Percentiles rank a stretch among this genome's conserved stretches.
phyloP scores from a whole-genome alignment of 2,888 invertebrate genomes.

The Isoperla grammatica region DNA sequence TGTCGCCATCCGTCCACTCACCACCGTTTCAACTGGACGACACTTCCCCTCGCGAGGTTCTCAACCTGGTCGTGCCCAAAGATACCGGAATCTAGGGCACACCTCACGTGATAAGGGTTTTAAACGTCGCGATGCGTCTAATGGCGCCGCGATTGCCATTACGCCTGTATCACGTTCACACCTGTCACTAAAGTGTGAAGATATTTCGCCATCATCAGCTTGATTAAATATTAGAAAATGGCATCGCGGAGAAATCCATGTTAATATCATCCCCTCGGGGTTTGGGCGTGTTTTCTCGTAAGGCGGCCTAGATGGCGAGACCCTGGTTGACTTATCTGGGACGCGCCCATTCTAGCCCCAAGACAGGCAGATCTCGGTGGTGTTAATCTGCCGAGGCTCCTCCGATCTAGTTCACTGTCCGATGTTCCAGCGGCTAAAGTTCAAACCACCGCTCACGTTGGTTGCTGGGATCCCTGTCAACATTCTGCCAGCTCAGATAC shows the following conservation, averaged over 20 bases:
- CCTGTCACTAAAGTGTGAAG: conserved; percentile 18
- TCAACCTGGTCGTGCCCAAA: background rate
- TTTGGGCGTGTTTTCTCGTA: too few relatives aligned
- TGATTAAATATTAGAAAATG: background rate
- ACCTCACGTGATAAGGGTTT: background rate
- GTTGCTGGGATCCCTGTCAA: too few relatives aligned
- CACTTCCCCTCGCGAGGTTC: background rate
- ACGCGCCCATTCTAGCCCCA: too few relatives aligned
- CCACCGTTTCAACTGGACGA: background rate
- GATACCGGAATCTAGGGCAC: background rate
- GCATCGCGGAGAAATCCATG: background rate
- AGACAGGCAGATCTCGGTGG: too few relatives aligned
- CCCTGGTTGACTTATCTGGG: too few relatives aligned
- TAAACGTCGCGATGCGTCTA: background rate
- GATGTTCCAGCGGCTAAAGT: too few relatives aligned
- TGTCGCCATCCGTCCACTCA: background rate
- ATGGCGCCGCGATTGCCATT: conserved; percentile 1
- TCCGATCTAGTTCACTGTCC: too few relatives aligned
- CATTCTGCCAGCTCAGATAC: too few relatives aligned
- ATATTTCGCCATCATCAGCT: background rate
- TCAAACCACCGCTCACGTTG: too few relatives aligned
- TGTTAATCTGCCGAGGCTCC: too few relatives aligned
- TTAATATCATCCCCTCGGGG: too few relatives aligned
- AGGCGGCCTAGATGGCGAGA: too few relatives aligned
- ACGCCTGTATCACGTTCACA: conserved; percentile 7